A percentile compares a stretch with the other conserved stretches of the same genome.
These are phyloP conservation scores for Chrysomela aeneicollis DNA, from an alignment of 2,888 invertebrate species.

Conservation along the genomic window DNA sequence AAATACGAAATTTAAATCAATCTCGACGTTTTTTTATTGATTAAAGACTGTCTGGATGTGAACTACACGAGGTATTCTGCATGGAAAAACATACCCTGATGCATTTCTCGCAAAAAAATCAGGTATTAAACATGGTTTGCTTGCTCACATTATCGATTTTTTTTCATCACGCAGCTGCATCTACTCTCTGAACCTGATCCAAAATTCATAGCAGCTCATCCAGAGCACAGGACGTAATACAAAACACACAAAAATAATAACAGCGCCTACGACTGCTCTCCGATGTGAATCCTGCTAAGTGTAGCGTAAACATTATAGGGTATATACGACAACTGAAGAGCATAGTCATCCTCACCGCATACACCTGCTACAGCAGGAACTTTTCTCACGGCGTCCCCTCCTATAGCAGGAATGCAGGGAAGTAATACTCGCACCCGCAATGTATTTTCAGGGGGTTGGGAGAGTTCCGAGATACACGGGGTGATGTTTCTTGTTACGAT, in stretches of 20 bases:
- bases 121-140: too few relatives aligned
- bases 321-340: constrained; percentile 20
- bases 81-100: too few relatives aligned
- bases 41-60: too few relatives aligned
- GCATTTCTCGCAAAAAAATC: too few relatives aligned
- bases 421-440: background rate
- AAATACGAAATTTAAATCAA: too few relatives aligned
- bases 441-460: background rate
- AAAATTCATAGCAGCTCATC: background rate
- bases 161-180: too few relatives aligned
- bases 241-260: background rate
- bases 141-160: too few relatives aligned
- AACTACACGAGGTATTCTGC: too few relatives aligned
- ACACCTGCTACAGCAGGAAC: constrained; percentile 40
- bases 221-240: background rate
- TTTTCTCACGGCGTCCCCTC: constrained; percentile 37
- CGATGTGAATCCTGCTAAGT: background rate
- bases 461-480: background rate
- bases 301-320: constrained; percentile 17
- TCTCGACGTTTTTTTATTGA: too few relatives aligned
- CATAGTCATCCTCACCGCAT: constrained; percentile 35
- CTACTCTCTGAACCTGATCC: background rate
- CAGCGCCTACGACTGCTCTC: background rate
- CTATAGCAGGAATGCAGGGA: background rate
- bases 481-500: background rate